phyloP scores from a whole-genome alignment of 2,113 vertebrate species.

The Tenebrosternarchus preto region DNA sequence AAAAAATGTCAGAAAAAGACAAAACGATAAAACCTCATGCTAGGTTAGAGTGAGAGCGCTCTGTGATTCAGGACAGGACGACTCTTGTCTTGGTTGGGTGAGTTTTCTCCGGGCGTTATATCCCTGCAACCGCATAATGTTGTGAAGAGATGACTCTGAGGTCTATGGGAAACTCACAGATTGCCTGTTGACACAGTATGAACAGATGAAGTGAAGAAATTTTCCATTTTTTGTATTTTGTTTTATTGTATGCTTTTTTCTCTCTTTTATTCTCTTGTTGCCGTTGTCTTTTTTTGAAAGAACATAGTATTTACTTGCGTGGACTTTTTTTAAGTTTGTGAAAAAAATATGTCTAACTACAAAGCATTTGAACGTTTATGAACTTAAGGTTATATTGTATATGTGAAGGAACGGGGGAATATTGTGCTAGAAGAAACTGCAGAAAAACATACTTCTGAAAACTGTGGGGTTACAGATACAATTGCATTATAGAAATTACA shows the following conservation, averaged over 20 bases:
- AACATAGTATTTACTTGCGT: slow-evolving; percentile 91
- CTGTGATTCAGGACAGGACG: slow-evolving; percentile 65
- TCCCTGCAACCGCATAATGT: not conserved
- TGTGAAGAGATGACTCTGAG: slow-evolving; percentile 42
- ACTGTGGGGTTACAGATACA: slow-evolving; percentile 22
- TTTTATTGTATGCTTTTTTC: slow-evolving; percentile 83
- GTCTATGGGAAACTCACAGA: slow-evolving; percentile 9
- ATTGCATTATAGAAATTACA: slow-evolving; percentile 22
- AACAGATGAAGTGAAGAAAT: slow-evolving; percentile 77
- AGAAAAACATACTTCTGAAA: slow-evolving; percentile 34
- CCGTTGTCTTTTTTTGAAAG: slow-evolving; percentile 64
- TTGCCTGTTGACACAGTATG: slow-evolving; percentile 64
- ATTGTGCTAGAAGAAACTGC: slow-evolving; percentile 61
- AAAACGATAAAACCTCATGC: slow-evolving; percentile 79
- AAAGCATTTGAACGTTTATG: slow-evolving; percentile 88
- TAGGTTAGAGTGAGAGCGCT: slow-evolving; percentile 78
- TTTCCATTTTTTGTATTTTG: slow-evolving; percentile 83
- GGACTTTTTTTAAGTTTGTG: slow-evolving; percentile 78
- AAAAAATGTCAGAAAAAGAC: slow-evolving; percentile 40
- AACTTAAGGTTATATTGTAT: slow-evolving; percentile 91
- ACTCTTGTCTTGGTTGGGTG: not conserved
- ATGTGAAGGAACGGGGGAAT: slow-evolving; percentile 88
- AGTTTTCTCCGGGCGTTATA: slow-evolving; percentile 13
- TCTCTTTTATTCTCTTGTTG: slow-evolving; percentile 62
- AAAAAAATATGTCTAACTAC: slow-evolving; percentile 68